Percentiles rank a stretch among this genome's conserved stretches.
These are phyloP conservation scores for Nephrocerus scutellatus DNA, from an alignment of 2,888 invertebrate genomes.

Conservation along the genomic window DNA sequence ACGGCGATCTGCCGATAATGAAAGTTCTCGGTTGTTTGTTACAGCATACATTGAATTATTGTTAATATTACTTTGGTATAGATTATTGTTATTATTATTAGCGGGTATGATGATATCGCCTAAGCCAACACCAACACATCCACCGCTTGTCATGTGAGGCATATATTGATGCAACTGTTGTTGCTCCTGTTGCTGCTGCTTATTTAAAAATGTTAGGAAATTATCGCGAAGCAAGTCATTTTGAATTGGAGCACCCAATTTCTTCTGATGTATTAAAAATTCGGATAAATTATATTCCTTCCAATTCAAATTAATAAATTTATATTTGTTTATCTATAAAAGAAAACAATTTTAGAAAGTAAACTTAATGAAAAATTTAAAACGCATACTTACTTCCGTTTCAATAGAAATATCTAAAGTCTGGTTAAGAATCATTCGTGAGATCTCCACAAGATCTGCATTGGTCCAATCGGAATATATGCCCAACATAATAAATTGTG, in stretches of 20 bases:
- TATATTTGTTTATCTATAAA: slow-evolving; percentile 34
- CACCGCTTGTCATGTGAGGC: not conserved
- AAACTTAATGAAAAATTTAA: slow-evolving; percentile 1
- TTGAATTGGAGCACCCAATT: slow-evolving; percentile 38
- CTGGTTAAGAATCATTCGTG: slow-evolving; percentile 33
- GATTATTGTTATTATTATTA: slow-evolving; percentile 15
- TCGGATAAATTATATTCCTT: slow-evolving; percentile 41
- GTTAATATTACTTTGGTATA: not conserved
- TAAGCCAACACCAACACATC: not conserved
- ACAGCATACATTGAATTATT: too few species aligned
- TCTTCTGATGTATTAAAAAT: slow-evolving; percentile 40
- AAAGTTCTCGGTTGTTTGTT: too few species aligned
- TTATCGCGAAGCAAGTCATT: slow-evolving; percentile 39
- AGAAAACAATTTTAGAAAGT: not conserved
- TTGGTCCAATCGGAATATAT: slow-evolving; percentile 40
- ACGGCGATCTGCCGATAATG: too few species aligned
- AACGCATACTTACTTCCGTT: slow-evolving; percentile 28
- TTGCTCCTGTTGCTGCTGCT: slow-evolving; percentile 25
- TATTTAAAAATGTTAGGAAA: slow-evolving; percentile 35
- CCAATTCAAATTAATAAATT: slow-evolving; percentile 42
- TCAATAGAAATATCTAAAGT: slow-evolving; percentile 33
- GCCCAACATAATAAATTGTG: slow-evolving; percentile 39
- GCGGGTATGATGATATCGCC: not conserved
- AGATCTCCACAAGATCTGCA: slow-evolving; percentile 33
- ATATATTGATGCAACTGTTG: slow-evolving; percentile 11